Evolutionary conservation across 64 coral and sea anemone species (phyloP).

Genomic region (Acropora tenuis): DNA sequence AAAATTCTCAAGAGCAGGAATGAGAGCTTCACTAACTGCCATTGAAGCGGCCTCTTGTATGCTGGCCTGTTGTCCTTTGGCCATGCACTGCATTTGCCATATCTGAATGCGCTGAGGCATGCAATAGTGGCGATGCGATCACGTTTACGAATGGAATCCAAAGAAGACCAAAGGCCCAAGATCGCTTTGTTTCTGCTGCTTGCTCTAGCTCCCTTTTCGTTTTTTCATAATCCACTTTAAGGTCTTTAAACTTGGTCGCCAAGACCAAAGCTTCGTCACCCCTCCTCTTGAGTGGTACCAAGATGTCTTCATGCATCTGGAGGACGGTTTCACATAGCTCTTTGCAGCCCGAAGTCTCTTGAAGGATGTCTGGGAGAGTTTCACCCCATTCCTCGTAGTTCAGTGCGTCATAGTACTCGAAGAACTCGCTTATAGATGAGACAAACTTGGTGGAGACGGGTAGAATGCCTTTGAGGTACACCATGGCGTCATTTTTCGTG

Average conservation of each 20-base stretch:
- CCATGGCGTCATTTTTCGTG: constrained; percentile 15
- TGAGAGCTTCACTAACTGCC: not conserved
- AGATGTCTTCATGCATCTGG: constrained; percentile 36
- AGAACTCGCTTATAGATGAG: not conserved
- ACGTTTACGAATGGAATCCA: not conserved
- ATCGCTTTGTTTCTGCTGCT: not conserved
- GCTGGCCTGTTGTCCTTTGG: not conserved
- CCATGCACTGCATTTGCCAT: not conserved
- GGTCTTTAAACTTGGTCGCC: constrained; percentile 18
- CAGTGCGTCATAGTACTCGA: constrained; percentile 35
- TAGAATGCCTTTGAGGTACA: constrained; percentile 39
- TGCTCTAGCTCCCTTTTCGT: not conserved
- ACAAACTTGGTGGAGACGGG: constrained; percentile 5
- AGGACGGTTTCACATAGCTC: not conserved
- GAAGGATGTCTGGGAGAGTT: constrained; percentile 7
- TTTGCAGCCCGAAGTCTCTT: not conserved
- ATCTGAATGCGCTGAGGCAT: not conserved
- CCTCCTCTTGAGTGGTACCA: constrained; percentile 10
- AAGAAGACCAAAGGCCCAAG: constrained; percentile 29
- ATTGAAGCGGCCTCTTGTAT: not conserved
- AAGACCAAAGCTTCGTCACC: constrained; percentile 10
- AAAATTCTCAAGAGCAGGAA: constrained; percentile 20
- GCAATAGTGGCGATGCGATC: too few relatives aligned
- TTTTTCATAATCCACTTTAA: not conserved
- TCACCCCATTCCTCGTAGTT: constrained; percentile 8